Evolutionary conservation across 2,888 invertebrate species (phyloP).

Genomic region (Balanococcus diminutus): DNA sequence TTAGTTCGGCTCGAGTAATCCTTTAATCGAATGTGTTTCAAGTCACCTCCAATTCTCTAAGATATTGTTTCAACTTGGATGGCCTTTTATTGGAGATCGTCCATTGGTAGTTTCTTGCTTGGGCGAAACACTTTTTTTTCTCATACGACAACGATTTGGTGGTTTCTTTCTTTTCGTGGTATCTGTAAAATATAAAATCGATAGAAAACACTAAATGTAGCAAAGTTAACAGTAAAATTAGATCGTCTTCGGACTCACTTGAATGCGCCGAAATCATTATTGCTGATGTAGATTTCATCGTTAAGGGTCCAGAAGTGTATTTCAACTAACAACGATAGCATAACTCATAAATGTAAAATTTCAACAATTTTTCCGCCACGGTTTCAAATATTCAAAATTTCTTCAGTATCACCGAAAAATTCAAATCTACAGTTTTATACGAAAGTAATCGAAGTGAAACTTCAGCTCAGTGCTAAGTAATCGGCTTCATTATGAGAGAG

Average conservation of each 20-base stretch:
- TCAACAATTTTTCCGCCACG: too few relatives aligned
- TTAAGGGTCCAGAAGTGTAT: slow-evolving; percentile 78
- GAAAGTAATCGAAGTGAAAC: too few relatives aligned
- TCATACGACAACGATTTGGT: slow-evolving; percentile 66
- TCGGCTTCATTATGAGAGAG: too few relatives aligned
- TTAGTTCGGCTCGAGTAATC: background rate
- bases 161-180: slow-evolving; percentile 65
- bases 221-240: background rate
- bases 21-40: background rate
- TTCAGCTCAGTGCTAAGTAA: too few relatives aligned
- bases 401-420: too few relatives aligned
- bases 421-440: too few relatives aligned
- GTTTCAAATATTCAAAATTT: too few relatives aligned
- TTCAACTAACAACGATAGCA: slow-evolving; percentile 69
- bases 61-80: slow-evolving; percentile 71
- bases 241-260: slow-evolving; percentile 66
- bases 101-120: slow-evolving; percentile 72
- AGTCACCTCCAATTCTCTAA: slow-evolving; percentile 77
- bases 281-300: slow-evolving; percentile 74
- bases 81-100: slow-evolving; percentile 73
- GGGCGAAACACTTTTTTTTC: slow-evolving; percentile 72
- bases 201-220: slow-evolving; percentile 25
- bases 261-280: slow-evolving; percentile 78
- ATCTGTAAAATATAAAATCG: slow-evolving; percentile 64
- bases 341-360: too few relatives aligned